Evolutionary conservation across 2,113 vertebrate genomes (phyloP).

Genomic region (Clupea harengus): DNA sequence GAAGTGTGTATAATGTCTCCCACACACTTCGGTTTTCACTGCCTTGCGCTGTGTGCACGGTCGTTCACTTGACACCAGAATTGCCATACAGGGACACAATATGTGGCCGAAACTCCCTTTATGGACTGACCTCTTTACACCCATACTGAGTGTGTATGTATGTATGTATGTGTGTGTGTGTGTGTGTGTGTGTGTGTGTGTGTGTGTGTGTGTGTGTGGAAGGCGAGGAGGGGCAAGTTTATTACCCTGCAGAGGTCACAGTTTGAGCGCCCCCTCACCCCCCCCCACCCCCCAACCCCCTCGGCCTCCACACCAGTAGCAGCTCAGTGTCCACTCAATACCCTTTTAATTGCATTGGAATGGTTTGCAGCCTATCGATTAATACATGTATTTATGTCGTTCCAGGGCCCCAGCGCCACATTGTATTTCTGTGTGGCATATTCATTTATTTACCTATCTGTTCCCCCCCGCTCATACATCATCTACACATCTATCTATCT

Average conservation of each 20-base stretch:
- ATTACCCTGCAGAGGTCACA: slow-evolving; percentile 60
- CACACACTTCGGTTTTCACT: not conserved
- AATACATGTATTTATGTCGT: slow-evolving; percentile 72
- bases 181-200: not conserved
- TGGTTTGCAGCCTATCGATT: slow-evolving; percentile 75
- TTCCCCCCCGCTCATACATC: slow-evolving; percentile 63
- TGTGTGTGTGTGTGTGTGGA: not conserved
- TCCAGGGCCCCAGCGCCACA: slow-evolving; percentile 57
- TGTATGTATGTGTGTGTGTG: not conserved
- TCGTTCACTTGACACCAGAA: slow-evolving; percentile 66
- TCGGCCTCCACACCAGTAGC: slow-evolving; percentile 46
- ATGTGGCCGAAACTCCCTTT: slow-evolving; percentile 58
- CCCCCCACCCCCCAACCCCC: slow-evolving; percentile 32
- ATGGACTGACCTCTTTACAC: slow-evolving; percentile 61
- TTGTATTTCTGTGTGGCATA: slow-evolving; percentile 74
- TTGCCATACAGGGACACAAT: slow-evolving; percentile 60
- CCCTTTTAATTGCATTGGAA: slow-evolving; percentile 72
- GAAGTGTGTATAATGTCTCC: not conserved
- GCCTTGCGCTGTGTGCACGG: slow-evolving; percentile 43
- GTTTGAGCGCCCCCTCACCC: slow-evolving; percentile 26
- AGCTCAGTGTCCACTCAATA: slow-evolving; percentile 62
- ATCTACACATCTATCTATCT: slow-evolving; percentile 69
- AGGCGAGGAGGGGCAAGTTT: slow-evolving; percentile 51
- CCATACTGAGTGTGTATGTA: slow-evolving; percentile 33
- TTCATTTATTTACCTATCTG: slow-evolving; percentile 79